Evolutionary conservation across 2,113 vertebrate species (phyloP).

Genomic region (Ictidomys tridecemlineatus): DNA sequence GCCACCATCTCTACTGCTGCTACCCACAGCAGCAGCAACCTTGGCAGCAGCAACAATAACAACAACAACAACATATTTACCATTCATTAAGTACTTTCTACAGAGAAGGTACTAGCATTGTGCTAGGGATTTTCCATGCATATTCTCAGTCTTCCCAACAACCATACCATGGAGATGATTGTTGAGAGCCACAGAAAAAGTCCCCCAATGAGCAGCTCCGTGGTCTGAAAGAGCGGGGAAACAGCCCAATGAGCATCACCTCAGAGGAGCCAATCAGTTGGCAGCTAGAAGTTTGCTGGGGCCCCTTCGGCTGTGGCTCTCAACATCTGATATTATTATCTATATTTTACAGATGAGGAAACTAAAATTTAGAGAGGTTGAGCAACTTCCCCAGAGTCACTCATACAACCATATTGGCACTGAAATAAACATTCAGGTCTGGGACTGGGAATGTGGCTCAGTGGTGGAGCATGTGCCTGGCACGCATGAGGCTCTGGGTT

Average conservation of each 20-base stretch:
- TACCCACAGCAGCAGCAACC: background rate
- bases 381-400: background rate
- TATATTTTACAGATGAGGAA: background rate
- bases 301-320: no score
- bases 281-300: no score
- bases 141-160: background rate
- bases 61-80: background rate
- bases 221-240: no score
- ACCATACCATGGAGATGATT: background rate
- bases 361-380: background rate
- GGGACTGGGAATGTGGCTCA: no score
- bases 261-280: no score
- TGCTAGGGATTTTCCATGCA: background rate
- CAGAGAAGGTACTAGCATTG: background rate
- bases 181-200: no score
- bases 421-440: background rate
- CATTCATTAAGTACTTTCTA: background rate
- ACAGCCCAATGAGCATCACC: no score
- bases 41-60: no score
- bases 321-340: background rate
- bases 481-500: no score
- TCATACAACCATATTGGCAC: background rate
- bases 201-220: no score
- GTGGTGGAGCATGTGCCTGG: no score
- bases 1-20: background rate